Evolutionary conservation across 2,797 vertebrate species (phyloP).

Genomic region (Delichon dasypus): DNA sequence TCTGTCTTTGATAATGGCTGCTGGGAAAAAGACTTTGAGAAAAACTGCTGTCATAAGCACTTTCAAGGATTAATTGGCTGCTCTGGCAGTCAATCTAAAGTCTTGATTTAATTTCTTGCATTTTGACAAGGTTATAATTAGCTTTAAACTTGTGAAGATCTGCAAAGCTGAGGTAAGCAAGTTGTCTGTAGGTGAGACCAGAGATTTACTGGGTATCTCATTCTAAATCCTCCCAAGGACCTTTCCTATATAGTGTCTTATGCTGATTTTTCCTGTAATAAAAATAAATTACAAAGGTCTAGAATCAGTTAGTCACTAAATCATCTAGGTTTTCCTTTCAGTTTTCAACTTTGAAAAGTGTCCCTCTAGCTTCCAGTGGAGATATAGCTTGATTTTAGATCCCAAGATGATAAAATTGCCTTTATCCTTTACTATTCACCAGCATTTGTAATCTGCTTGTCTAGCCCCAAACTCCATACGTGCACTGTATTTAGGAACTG

Average conservation of each 20-base stretch:
- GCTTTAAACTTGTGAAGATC: background rate
- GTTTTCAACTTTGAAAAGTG: background rate
- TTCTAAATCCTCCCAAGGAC: background rate
- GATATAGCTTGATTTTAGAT: background rate
- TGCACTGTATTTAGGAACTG: background rate
- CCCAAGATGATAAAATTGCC: background rate
- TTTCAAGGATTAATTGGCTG: background rate
- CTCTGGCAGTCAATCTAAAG: background rate
- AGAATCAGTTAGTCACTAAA: background rate
- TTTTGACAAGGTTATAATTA: slow-evolving; percentile 38
- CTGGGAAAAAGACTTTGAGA: background rate
- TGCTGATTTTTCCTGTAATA: background rate
- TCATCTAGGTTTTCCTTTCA: background rate
- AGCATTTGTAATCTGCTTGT: background rate
- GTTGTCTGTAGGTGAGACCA: background rate
- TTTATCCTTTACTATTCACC: background rate
- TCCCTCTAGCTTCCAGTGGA: background rate
- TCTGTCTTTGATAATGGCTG: background rate
- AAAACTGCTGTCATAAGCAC: background rate
- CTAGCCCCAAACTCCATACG: background rate
- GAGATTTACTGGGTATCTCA: background rate
- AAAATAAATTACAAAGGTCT: background rate
- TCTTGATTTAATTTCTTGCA: background rate
- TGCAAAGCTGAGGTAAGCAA: slow-evolving; percentile 1
- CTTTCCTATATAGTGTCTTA: background rate